phyloP scores from a whole-genome alignment of 2,113 vertebrate species.

The Elgaria multicarinata region DNA sequence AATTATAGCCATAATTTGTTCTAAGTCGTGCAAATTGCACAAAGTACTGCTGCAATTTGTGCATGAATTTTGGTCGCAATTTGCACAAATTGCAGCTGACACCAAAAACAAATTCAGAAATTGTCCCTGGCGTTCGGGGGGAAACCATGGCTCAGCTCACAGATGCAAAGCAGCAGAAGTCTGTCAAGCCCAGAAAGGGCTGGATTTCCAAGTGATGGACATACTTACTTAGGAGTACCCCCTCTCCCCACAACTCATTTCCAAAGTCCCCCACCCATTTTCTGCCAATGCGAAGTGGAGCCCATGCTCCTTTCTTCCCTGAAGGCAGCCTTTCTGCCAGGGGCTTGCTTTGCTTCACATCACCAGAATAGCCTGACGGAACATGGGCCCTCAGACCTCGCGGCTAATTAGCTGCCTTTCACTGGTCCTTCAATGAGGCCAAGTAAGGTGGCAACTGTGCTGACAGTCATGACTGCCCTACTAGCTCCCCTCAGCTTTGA shows the following conservation, averaged over 20 bases:
- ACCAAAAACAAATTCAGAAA: too few relatives aligned
- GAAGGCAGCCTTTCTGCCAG: fast-evolving
- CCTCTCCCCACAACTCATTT: not conserved
- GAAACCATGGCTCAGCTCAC: too few relatives aligned
- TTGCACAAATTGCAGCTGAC: too few relatives aligned
- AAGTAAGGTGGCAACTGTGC: fast-evolving
- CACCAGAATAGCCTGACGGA: not conserved
- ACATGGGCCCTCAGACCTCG: not conserved
- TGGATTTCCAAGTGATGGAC: too few relatives aligned
- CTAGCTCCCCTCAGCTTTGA: not conserved
- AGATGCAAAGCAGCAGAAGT: too few relatives aligned
- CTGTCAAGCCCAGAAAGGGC: too few relatives aligned
- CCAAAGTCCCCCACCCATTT: not conserved
- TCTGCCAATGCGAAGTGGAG: not conserved
- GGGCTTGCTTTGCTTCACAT: not conserved
- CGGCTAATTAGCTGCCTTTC: not conserved
- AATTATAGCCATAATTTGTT: too few relatives aligned
- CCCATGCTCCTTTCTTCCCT: fast-evolving
- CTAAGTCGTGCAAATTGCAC: too few relatives aligned
- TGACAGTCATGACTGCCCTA: not conserved
- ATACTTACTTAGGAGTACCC: too few relatives aligned
- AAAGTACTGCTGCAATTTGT: too few relatives aligned
- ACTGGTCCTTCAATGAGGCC: not conserved
- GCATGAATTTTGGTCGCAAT: too few relatives aligned
- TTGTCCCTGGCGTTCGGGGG: too few relatives aligned